Evolutionary conservation across 1,140 invertebrate genomes (phyloP), one percentile per base, ranked within the genome.

Genomic region (Gonioctena quinquepunctata): DNA sequence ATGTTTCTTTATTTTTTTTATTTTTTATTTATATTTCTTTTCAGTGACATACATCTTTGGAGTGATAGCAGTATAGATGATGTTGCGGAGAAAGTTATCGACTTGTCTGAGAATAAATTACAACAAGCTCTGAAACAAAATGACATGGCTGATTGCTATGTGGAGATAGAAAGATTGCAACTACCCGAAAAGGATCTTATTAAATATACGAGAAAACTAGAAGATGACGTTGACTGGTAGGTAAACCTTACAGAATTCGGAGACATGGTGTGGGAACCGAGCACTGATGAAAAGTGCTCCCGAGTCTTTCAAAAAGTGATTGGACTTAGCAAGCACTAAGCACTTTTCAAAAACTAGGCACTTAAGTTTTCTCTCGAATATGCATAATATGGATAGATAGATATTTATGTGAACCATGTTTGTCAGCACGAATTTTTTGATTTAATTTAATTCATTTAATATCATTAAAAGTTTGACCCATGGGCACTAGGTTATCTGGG

Each of bases 181-280:
- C n/a, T 60, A 16, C 22, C 57, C 22, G 18, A 23, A 23, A 23
- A 60, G 16, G 25, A 25, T 23, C 8, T 27, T 25, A 7, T 21
- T 26, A 13, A 60, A 27, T 16, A 25, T 16, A 25, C 21, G 2
- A 60, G 26, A 60, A 16, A 25, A 16, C 18, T 60, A 0, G 57
- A 60, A 16, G 25, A 60, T 60, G 18, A 60, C n/a, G n/a, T 23
- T n/a, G 57, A 60, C 5, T 60, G 57, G 57, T 60, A 60, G n/a
- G 57, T 28, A 11, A 23, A 21, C n/a, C n/a, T 42, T n/a, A 42
- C 33, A 42, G 6, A n/a, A n/a, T n/a, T n/a, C n/a, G n/a, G n/a
- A n/a, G n/a, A n/a, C n/a, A n/a, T n/a, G n/a, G n/a, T n/a, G n/a
- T n/a, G n/a, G n/a, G n/a, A n/a, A n/a, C n/a, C n/a, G n/a, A n/a